Base-by-base conservation (phyloP, 2,113 vertebrate species). In the Nothobranchius kuhntae region DNA sequence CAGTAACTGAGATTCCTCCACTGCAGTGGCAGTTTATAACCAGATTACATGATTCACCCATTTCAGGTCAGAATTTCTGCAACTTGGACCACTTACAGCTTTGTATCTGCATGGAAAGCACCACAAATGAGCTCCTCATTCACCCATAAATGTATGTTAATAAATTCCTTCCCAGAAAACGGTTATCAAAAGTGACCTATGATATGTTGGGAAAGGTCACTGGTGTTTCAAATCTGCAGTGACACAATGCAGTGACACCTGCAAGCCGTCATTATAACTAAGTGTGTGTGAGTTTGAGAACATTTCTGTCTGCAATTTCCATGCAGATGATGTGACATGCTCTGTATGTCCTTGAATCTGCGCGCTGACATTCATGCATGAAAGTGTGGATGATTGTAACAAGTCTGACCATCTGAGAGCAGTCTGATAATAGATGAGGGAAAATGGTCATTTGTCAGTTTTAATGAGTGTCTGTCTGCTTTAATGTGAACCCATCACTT, bases 271-370 rank as follows among this genome's bases (percentile, higher is more conserved):
- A 48, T 69, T 68, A 45, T 66, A 47, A 47, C 26, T 26, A 13
- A 55, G n/a, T 46, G 17, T 30, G 13, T 59, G 50, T 54, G 61
- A 8, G 45, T 47, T 11, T 71, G 35, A 26, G 15, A n/a, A n/a
- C 38, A 17, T n/a, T 42, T 62, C 51, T 46, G 24, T 21, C 24
- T 53, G 40, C 3, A 38, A 13, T 60, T 53, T 46, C 24, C 53
- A 70, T 84, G 70, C 44, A 62, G 61, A 80, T 59, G 55, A 78
- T 73, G 40, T 73, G 75, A 80, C 66, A 53, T 44, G 61, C 42
- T 58, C 63, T 26, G 53, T 21, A 68, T 47, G 63, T 81, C 77
- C 81, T 79, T 70, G 62, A 3, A 8, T 64, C 44, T 62, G 13
- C 9, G 60, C 0, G 0, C 56, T 58, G 60, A 65, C 74, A 65